Base-by-base conservation (phyloP, 2,888 invertebrate species). In the Lypha dubia region DNA sequence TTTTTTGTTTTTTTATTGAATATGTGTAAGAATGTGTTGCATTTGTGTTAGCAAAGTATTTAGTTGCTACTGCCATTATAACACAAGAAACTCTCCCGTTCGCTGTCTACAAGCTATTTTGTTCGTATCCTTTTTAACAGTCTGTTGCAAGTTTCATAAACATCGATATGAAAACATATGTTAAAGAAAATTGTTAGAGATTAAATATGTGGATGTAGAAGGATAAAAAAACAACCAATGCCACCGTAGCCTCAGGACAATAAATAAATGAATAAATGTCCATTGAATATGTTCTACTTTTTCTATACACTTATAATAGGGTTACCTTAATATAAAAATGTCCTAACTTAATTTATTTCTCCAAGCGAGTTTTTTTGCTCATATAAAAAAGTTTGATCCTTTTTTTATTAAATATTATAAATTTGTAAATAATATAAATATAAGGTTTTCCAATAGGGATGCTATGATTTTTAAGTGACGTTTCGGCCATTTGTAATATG, bases 191-290 rank as follows among this genome's bases (percentile, higher is more conserved):
- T 24, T 2, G 38, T 3, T 68, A 58, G 35, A 58, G 17, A 28
- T 2, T 28, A 28, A 4, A 4, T 51, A 9, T 62, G 22, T 35
- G 53, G 1, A 17, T 17, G 28, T 24, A 24, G 63, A n/a, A n/a
- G n/a, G 46, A 17, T 13, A 65, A 24, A 8, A 60, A 79, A 75
- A 75, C 73, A 75, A 75, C 73, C 65, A 80, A 84, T 67, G 76
- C 62, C 73, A 41, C 60, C 60, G 38, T 49, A 68, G 67, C 58
- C 62, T 35, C 22, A 49, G 67, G 71, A 56, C 80, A 67, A 68
- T 77, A 80, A 77, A 80, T 80, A 83, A 38, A 63, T 79, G 56
- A 71, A 60, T 74, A 82, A 46, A 67, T 68, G 46, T 41, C 75
- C 41, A 70, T 60, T 71, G 49, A 65, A 67, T 67, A 35, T 76